phyloP scores from a whole-genome alignment of 2,888 invertebrate species.

The Helleia helle region DNA sequence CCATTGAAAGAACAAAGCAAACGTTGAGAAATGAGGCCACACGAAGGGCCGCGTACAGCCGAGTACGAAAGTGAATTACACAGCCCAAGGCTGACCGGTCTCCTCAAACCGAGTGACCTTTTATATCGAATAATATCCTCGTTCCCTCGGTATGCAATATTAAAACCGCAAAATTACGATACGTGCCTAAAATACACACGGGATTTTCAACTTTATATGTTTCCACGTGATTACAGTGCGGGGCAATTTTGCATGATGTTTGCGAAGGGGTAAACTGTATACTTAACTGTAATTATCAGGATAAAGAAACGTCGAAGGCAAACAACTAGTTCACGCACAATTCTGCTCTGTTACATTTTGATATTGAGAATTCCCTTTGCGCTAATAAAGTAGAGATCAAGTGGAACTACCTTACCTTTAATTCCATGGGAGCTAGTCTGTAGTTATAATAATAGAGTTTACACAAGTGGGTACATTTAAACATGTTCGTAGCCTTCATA shows the following conservation, averaged over 20 bases:
- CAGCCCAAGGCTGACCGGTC: slow-evolving; percentile 68
- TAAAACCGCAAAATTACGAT: slow-evolving; percentile 40
- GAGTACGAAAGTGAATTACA: slow-evolving; percentile 66
- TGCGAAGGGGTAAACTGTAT: slow-evolving; percentile 9
- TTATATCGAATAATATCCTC: slow-evolving; percentile 61
- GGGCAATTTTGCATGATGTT: slow-evolving; percentile 8
- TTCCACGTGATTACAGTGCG: not conserved
- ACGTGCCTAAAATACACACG: slow-evolving; percentile 20
- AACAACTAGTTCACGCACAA: slow-evolving; percentile 14
- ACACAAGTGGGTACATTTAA: not conserved
- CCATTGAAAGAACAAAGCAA: slow-evolving; percentile 43
- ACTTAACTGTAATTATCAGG: slow-evolving; percentile 17
- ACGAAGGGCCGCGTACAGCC: slow-evolving; percentile 54
- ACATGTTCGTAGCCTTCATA: not conserved
- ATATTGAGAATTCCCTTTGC: not conserved
- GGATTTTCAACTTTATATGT: slow-evolving; percentile 14
- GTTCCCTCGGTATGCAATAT: slow-evolving; percentile 50
- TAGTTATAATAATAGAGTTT: not conserved
- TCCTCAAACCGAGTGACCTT: slow-evolving; percentile 69
- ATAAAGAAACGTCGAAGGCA: slow-evolving; percentile 16
- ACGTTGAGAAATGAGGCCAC: slow-evolving; percentile 63
- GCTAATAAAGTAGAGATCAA: not conserved
- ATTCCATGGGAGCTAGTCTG: not conserved
- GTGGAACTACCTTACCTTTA: not conserved
- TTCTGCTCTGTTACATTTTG: not conserved